These are phyloP conservation scores for Oasisia sp. DNA, from an alignment of 2,888 invertebrate genomes.

Conservation along the genomic window DNA sequence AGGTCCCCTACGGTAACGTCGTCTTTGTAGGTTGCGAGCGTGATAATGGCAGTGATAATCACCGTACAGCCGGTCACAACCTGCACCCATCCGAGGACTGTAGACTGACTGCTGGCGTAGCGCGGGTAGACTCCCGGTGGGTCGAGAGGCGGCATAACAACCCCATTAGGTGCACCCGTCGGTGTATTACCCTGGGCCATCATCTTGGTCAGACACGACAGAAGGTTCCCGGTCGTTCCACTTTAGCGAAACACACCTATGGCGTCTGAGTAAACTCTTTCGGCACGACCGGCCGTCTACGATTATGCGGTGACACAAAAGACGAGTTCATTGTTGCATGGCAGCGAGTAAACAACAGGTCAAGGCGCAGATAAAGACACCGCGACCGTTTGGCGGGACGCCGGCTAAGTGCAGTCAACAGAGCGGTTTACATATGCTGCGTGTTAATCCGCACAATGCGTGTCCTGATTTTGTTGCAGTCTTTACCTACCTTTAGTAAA, in stretches of 20 bases:
- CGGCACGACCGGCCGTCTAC: neutral
- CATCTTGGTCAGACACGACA: neutral
- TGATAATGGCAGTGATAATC: neutral
- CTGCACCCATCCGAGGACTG: neutral
- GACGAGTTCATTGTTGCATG: neutral
- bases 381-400: neutral
- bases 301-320: neutral
- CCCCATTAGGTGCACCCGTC: neutral
- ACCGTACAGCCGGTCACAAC: neutral
- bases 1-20: neutral
- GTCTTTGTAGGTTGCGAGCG: neutral
- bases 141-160: neutral
- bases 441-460: neutral
- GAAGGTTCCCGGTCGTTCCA: no score
- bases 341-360: neutral
- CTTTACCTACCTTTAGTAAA: neutral
- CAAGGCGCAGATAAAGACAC: neutral
- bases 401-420: neutral
- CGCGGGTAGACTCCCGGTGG: neutral
- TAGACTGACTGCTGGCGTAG: neutral
- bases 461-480: neutral
- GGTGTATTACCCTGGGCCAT: neutral
- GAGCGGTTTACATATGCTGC: neutral
- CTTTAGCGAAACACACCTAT: neutral
- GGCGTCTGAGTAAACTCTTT: neutral